Base-by-base conservation (phyloP, 2,888 invertebrate species). In the Yponomeuta evonymella region DNA sequence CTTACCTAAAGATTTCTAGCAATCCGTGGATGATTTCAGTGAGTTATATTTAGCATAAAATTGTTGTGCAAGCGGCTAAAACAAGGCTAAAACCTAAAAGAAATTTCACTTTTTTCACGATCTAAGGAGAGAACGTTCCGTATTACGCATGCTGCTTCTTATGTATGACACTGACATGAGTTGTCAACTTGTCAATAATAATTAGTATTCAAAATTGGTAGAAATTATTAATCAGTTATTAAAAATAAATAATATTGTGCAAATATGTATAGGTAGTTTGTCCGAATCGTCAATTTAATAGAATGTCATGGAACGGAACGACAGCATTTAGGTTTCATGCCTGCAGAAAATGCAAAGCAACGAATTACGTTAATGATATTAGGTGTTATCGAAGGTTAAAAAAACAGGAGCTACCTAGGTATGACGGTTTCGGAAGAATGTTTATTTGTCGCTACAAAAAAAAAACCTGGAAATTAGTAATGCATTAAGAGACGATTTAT, bases 61-160 rank as follows among this genome's bases (percentile, higher is more conserved):
- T 71, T 73, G 48, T 72, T 72, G 73, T 73, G 72, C 70, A 74
- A 73, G 72, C 73, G 74, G 72, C 70, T 70, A 23, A 23, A 23
- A 23, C 23, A 71, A 72, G 74, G 72, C 70, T 70, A 23, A 23
- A 23, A 23, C 23, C 23, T 23, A 71, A 70, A 58, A 58, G 15
- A 58, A 67, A 71, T 69, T 43, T 36, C 23, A 48, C 30, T 70
- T 62, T 62, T 69, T 70, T 71, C 71, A 67, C 70, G 67, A 70
- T 67, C 11, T 48, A 43, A n/a, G 67, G 43, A 66, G 66, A 67
- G 33, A 23, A 43, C 67, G 67, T 67, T 67, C 36, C 67, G 43
- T 67, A n/a, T 36, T 67, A 67, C 67, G 36, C 43, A 67, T 11
- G 64, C 11, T 66, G 36, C 51, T 12, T 15, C 15, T 5, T 58